Base-by-base conservation (phyloP, 2,888 invertebrate genomes). In the Drosophila melanosoma region DNA sequence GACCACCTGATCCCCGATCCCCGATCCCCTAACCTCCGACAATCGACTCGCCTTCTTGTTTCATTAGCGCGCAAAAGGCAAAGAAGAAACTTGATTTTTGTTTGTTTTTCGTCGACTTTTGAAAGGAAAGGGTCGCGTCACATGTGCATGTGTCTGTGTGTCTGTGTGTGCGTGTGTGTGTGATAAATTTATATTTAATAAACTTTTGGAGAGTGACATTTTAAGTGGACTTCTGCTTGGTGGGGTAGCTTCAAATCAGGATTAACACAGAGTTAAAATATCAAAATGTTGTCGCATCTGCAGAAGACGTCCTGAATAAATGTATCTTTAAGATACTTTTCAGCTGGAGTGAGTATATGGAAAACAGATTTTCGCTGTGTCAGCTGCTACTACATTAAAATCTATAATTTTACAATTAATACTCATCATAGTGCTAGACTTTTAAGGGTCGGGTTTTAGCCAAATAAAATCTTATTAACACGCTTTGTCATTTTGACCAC, bases 141-240 rank as follows among this genome's bases (percentile, higher is more conserved):
- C 81, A 89, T 88, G 75, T n/a, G n/a, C n/a, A n/a, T 83, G 57
- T 57, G 88, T 57, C 69, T 67, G 82, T 57, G 71, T 69, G 38
- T 29, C 5, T 29, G 29, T 17, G 17, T 40, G 87, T 57, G 72
- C 17, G 20, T 89, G 77, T 87, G n/a, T 57, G 86, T 56, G 75
- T 70, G 80, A 85, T 89, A 88, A 85, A 85, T 85, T 85, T 71
- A 74, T 78, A 81, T 85, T 89, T 85, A 86, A 85, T 85, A 88
- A 88, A 85, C 86, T 88, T 77, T 77, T 74, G 23, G 32, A 56
- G 69, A 62, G 76, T 53, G 72, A 80, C 78, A 62, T 72, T 77
- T 67, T 67, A 73, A 76, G 73, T 77, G 73, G 62, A 23, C 48
- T 58, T 62, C 33, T n/a, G n/a, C n/a, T 65, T 33, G 38, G 48